These are phyloP conservation scores for Nasua narica DNA, from an alignment of 2,797 vertebrate species.

Conservation along the genomic window DNA sequence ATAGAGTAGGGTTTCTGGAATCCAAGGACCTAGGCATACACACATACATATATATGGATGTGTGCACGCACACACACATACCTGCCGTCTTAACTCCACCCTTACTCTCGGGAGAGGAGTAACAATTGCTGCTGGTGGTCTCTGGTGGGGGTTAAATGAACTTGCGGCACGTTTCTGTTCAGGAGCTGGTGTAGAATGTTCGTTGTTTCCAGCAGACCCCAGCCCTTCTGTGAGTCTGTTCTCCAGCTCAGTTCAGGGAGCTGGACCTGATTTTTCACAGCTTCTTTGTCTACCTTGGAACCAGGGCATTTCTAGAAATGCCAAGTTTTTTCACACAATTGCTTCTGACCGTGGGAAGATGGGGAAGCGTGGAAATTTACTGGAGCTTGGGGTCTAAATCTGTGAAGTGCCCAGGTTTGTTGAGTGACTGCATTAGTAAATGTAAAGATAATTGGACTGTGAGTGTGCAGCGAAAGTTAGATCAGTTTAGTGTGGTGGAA, in stretches of 20 bases:
- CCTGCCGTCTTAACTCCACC: background rate
- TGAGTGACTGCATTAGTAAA: background rate
- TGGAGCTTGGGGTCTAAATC: background rate
- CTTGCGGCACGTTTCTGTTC: fast-evolving
- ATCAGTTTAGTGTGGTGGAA: background rate
- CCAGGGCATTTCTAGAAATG: background rate
- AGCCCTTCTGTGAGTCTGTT: background rate
- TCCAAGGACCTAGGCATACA: too few species aligned
- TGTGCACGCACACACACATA: too few species aligned
- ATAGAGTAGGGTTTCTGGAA: background rate
- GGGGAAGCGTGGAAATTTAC: background rate
- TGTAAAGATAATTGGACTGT: background rate
- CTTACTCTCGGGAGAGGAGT: background rate
- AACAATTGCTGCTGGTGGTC: fast-evolving
- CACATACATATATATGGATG: too few species aligned
- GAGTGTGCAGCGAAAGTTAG: background rate
- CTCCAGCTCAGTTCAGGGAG: background rate
- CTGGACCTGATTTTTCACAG: background rate
- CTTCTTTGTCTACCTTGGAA: background rate
- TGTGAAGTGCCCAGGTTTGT: background rate
- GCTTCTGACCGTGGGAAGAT: background rate
- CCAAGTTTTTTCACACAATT: background rate
- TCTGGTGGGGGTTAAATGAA: background rate
- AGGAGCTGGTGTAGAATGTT: too few species aligned
- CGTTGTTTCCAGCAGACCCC: background rate